Evolutionary conservation across 2,797 vertebrate genomes (phyloP).

Genomic region (Spondyliosoma cantharus): DNA sequence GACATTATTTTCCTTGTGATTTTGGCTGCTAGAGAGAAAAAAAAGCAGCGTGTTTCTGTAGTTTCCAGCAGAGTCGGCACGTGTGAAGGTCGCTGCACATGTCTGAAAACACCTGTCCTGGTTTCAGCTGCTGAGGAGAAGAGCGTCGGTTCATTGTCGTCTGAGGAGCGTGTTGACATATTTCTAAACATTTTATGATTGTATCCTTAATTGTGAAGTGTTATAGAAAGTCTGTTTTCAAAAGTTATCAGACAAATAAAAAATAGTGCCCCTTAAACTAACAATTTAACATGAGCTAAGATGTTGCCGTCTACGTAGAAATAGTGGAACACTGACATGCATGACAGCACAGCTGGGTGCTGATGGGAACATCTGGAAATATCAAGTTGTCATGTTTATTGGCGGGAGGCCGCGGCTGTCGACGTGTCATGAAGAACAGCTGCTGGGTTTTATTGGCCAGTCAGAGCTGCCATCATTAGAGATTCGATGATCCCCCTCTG

Average conservation of each 20-base stretch:
- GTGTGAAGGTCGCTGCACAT: too few relatives aligned
- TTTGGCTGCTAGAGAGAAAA: not conserved
- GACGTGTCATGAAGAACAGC: conserved; percentile 34
- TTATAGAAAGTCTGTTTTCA: too few relatives aligned
- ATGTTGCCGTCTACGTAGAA: not conserved
- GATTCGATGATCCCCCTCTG: conserved; percentile 4
- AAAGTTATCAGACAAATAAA: too few relatives aligned
- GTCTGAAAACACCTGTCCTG: too few relatives aligned
- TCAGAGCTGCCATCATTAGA: conserved; percentile 36
- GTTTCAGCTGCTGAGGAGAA: too few relatives aligned
- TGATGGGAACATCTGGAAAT: conserved; percentile 18
- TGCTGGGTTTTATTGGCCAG: conserved; percentile 35
- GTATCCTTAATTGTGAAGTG: too few relatives aligned
- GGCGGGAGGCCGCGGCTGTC: conserved; percentile 2
- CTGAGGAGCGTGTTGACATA: too few relatives aligned
- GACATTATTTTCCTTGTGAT: not conserved
- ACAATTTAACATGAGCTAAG: not conserved
- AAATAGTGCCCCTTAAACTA: too few relatives aligned
- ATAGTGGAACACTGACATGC: not conserved
- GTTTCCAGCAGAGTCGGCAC: not conserved
- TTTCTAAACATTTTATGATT: too few relatives aligned
- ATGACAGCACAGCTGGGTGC: not conserved
- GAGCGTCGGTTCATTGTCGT: too few relatives aligned
- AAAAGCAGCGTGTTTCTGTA: not conserved
- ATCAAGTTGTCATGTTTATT: not conserved